Evolutionary conservation across 1,140 invertebrate genomes (phyloP), one percentile per base, ranked within the genome.

Genomic region (Coelopa frigida): DNA sequence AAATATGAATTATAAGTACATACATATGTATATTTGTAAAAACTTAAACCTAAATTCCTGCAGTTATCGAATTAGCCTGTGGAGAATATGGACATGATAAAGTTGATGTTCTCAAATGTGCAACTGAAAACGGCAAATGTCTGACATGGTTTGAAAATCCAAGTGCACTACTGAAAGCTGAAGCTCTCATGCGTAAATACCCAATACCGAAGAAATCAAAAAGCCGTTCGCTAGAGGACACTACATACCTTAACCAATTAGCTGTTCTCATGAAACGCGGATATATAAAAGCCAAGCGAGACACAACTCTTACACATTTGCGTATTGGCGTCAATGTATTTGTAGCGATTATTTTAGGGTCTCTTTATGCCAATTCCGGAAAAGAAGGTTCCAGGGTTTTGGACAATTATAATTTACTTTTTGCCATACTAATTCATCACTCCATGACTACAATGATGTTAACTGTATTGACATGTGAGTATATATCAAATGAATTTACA

Each of bases 291-390:
- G 73, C 78, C 0, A 83, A 82, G 71, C 72, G 85, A 53, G 85
- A 88, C 62, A 69, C 94, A 84, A 95, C 91, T 2, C 72, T 96
- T 68, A 97, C 93, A 0, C 83, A 94, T 59, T 74, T 96, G 35
- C 76, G 94, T 32, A 72, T 89, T 23, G 57, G 74, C 5, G 85
- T 86, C 15, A 89, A 88, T 62, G 64, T 87, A 27, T 50, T 78
- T 1, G 79, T 83, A 12, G 85, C 84, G 0, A 52, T 87, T 1
- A 84, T 89, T 75, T 68, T 88, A 38, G 85, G 87, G 5, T 70
- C 75, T 2, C 68, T 89, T 15, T 89, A 85, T 59, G 75, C 81
- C 44, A 72, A 80, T 47, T 73, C 80, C 10, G 86, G 86, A 12
- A 74, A 75, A 41, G 81, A 87, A 51, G 85, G 83, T 1, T 78